Percentiles rank a stretch among this genome's conserved stretches.
Evolutionary conservation across 2,797 vertebrate genomes (phyloP).

Genomic region (Pterois miles): DNA sequence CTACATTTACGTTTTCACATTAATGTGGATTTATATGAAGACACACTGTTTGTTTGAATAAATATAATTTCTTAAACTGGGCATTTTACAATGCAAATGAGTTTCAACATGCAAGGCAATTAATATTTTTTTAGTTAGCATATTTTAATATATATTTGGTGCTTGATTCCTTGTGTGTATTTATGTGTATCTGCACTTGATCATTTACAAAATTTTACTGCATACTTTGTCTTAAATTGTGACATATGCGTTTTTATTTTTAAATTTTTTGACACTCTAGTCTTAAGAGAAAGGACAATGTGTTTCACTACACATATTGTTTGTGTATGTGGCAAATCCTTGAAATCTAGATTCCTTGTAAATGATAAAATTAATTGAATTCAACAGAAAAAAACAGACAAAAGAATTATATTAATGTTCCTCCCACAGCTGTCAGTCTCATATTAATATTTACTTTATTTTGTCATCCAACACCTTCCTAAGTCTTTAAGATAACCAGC

Average conservation of each 20-base stretch:
- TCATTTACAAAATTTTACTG: background rate
- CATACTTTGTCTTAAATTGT: background rate
- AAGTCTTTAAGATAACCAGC: conserved; percentile 11
- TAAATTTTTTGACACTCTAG: background rate
- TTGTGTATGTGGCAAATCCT: background rate
- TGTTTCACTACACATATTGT: background rate
- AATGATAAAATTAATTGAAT: background rate
- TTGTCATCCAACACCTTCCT: background rate
- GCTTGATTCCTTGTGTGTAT: background rate
- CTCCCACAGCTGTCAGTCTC: background rate
- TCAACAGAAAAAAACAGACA: background rate
- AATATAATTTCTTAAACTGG: background rate
- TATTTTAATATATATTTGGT: background rate
- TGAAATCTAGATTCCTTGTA: background rate
- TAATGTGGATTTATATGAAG: background rate
- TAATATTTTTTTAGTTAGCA: background rate
- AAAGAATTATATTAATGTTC: background rate
- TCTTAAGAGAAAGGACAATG: background rate
- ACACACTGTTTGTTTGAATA: background rate
- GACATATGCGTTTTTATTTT: background rate
- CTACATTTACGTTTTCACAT: background rate
- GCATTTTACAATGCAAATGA: background rate
- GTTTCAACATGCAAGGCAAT: background rate
- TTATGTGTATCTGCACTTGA: background rate
- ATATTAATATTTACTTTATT: background rate